Conservation (phyloP, 2,888 invertebrate genomes). For the Drymonia ruficornis region DNA sequence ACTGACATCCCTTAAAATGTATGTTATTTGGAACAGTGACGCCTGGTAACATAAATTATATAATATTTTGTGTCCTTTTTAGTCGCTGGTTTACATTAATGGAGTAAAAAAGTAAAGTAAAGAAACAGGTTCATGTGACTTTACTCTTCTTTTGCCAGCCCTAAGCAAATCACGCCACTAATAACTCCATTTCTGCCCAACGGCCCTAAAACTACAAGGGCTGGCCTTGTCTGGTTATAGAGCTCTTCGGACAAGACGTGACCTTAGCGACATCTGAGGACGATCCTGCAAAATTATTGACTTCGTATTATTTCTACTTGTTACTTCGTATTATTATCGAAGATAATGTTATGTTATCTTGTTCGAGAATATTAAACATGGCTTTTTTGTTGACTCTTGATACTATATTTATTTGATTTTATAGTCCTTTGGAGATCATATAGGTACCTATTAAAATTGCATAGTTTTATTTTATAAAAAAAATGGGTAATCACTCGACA, state of each 20-base stretch:
- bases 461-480: no score
- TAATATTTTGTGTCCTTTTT: background rate
- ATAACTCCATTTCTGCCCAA: background rate
- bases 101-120: no score
- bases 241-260: background rate
- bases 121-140: background rate
- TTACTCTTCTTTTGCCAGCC: background rate
- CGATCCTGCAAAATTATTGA: background rate
- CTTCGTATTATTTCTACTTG: no score
- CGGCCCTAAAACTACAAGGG: conserved; percentile 12
- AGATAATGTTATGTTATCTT: background rate
- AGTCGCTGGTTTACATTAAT: no score
- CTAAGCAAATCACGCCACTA: background rate
- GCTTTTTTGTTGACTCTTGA: background rate
- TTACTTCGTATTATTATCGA: background rate
- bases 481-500: no score
- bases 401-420: background rate
- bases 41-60: no score
- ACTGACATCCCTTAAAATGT: no score
- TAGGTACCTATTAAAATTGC: no score
- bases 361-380: no score
- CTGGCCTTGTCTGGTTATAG: conserved; percentile 8
- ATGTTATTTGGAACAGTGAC: no score
- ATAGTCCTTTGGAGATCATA: no score
- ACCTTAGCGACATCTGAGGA: conserved; percentile 6